These are phyloP conservation scores for Dryobotodes eremita DNA, from an alignment of 2,888 invertebrate genomes.

Conservation along the genomic window DNA sequence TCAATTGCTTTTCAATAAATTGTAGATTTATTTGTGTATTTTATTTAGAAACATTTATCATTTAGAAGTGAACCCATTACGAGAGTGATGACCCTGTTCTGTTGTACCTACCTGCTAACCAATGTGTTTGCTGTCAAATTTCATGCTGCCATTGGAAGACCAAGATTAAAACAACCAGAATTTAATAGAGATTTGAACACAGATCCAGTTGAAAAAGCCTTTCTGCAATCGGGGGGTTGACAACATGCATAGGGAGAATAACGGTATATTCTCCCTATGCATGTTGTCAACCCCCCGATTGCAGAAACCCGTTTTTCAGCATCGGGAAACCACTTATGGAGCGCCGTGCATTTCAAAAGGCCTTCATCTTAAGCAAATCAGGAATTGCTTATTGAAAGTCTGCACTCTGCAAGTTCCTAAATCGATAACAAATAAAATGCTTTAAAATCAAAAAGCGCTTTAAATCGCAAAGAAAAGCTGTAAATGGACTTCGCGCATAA, in stretches of 20 bases:
- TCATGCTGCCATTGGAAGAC: neutral
- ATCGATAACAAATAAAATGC: neutral
- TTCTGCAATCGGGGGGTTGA: neutral
- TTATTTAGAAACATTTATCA: slow-evolving; percentile 23
- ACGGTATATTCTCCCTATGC: no score
- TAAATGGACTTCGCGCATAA: neutral
- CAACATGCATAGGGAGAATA: no score
- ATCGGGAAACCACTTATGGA: neutral
- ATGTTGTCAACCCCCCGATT: no score
- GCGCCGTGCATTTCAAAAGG: neutral
- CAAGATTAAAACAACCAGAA: neutral
- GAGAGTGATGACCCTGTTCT: slow-evolving; percentile 4
- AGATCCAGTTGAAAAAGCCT: neutral
- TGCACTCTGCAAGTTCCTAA: neutral
- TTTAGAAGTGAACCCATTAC: slow-evolving; percentile 10
- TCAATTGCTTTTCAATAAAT: slow-evolving; percentile 3
- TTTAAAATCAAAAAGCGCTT: neutral
- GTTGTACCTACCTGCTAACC: no score
- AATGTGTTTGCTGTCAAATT: neutral
- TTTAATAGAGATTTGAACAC: neutral
- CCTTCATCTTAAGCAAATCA: neutral
- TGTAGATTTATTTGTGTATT: slow-evolving; percentile 20
- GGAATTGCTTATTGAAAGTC: neutral
- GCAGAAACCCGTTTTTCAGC: neutral
- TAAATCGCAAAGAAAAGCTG: neutral